phyloP scores from a whole-genome alignment of 2,888 invertebrate species.

The Acleris sparsana region DNA sequence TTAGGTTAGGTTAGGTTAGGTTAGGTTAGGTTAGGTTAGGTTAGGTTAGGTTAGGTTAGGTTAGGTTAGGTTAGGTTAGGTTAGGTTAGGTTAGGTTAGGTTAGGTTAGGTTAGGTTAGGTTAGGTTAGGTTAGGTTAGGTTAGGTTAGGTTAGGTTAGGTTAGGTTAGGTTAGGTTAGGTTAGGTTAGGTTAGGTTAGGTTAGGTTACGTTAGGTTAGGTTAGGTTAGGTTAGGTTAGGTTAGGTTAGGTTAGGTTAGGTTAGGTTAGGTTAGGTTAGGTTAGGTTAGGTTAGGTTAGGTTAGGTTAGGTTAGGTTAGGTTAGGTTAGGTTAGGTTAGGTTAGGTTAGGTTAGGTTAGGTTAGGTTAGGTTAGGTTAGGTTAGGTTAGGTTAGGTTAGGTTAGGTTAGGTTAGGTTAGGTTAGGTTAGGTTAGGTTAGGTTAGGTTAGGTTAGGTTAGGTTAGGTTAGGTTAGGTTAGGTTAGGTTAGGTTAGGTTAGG shows the following conservation, averaged over 20 bases:
- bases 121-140: conserved; percentile 36
- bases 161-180: conserved; percentile 32
- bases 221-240: conserved; percentile 33
- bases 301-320: conserved; percentile 31
- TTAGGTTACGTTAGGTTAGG: conserved; percentile 33
- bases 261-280: conserved; percentile 18
- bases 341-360: conserved; percentile 38
- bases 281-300: conserved; percentile 23
- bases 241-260: conserved; percentile 31
- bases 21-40: conserved; percentile 35
- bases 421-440: conserved; percentile 37
- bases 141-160: conserved; percentile 36
- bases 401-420: conserved; percentile 39
- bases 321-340: not conserved
- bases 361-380: conserved; percentile 38
- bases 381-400: conserved; percentile 39
- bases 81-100: conserved; percentile 36
- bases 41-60: conserved; percentile 38
- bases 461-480: conserved; percentile 37
- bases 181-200: conserved; percentile 32
- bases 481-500: conserved; percentile 37
- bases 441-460: conserved; percentile 38
- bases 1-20: conserved; percentile 37
- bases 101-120: conserved; percentile 34
- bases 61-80: conserved; percentile 37